Conservation (phyloP, 1,140 invertebrate species). For the Lasioglossum baleicum region DNA sequence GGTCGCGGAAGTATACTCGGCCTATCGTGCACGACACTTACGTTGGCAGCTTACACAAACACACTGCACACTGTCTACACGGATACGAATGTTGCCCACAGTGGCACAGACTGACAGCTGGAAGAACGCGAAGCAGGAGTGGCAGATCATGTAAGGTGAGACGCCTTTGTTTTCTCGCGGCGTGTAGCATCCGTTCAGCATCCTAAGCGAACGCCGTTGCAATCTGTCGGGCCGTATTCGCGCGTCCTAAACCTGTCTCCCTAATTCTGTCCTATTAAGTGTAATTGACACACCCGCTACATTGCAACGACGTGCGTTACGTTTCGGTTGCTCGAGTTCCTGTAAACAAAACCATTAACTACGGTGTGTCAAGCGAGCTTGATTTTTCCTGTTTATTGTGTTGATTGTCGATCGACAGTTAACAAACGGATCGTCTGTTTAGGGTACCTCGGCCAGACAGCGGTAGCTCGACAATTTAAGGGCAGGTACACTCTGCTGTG, state of each 20-base stretch:
- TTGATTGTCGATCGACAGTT: background rate
- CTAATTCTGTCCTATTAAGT: conserved; percentile 29
- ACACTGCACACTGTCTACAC: conserved; percentile 6
- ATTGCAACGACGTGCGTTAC: conserved; percentile 24
- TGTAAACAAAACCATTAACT: conserved; percentile 8
- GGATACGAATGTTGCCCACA: conserved; percentile 46
- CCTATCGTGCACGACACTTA: conserved; percentile 24
- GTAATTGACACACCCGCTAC: conserved; percentile 36
- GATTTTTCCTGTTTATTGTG: background rate
- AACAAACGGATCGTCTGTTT: conserved; percentile 18
- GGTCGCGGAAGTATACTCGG: conserved; percentile 30
- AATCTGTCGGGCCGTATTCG: background rate
- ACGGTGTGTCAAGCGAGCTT: background rate
- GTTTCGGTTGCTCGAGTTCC: conserved; percentile 13
- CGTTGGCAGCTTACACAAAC: conserved; percentile 16
- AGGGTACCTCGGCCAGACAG: conserved; percentile 26
- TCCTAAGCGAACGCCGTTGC: background rate
- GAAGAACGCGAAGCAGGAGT: conserved; percentile 64
- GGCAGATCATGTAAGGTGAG: conserved; percentile 71
- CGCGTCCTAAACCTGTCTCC: background rate
- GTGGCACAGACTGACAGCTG: conserved; percentile 57
- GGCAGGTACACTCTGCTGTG: conserved; percentile 39
- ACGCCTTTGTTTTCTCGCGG: conserved; percentile 38
- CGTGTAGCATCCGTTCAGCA: background rate
- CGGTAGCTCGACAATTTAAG: conserved; percentile 18